phyloP scores from a whole-genome alignment of 2,797 vertebrate genomes.

The Phalloptychus januarius region DNA sequence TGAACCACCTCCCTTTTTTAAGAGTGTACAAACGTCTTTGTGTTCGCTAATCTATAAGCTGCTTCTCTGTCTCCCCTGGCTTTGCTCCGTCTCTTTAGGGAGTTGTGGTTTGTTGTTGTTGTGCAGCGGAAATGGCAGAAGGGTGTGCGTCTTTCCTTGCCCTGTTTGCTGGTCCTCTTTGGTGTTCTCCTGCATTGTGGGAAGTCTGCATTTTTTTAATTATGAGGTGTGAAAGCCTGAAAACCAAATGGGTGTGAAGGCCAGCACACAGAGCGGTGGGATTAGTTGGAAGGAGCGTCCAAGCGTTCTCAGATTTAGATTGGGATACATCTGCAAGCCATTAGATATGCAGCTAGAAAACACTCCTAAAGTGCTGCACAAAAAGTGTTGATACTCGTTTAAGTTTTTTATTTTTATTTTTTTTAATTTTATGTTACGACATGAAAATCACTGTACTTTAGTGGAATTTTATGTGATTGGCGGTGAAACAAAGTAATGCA shows the following conservation, averaged over 20 bases:
- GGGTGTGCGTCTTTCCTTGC: neutral
- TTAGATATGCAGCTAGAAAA: constrained; percentile 66
- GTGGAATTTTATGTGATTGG: neutral
- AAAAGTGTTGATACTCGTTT: neutral
- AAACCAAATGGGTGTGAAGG: constrained; percentile 63
- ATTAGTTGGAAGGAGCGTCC: constrained; percentile 46
- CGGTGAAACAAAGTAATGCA: neutral
- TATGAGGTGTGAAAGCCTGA: constrained; percentile 79
- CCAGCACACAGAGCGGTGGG: constrained; percentile 39
- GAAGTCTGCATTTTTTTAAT: constrained; percentile 75
- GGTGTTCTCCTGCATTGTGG: constrained; percentile 63
- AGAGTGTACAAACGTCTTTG: constrained; percentile 21
- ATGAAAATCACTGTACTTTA: neutral
- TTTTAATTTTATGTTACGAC: neutral
- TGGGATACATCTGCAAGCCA: constrained; percentile 70
- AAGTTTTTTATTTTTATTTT: neutral
- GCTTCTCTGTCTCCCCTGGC: constrained; percentile 5
- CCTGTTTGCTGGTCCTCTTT: constrained; percentile 58
- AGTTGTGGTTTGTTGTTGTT: constrained; percentile 8
- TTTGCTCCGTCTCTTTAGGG: neutral
- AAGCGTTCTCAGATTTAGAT: constrained; percentile 48
- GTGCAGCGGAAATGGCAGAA: constrained; percentile 18
- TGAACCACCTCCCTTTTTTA: constrained; percentile 68
- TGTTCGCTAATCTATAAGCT: constrained; percentile 1
- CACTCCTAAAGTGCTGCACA: constrained; percentile 29